phyloP scores from a whole-genome alignment of 30 jellyfish, hydroid and myxozoan genomes.

The Hydra vulgaris region DNA sequence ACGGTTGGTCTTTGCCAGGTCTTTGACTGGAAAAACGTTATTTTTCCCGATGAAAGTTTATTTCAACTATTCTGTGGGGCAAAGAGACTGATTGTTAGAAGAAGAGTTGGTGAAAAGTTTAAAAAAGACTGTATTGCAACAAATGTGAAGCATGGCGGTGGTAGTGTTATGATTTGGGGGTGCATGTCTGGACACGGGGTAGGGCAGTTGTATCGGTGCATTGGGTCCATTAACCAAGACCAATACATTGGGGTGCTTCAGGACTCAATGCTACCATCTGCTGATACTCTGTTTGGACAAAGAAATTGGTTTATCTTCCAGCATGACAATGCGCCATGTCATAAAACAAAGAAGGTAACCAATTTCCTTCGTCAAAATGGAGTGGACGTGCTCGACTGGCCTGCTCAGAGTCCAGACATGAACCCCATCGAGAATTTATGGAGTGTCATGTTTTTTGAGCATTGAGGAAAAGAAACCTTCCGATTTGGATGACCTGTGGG shows the following conservation, averaged over 20 bases:
- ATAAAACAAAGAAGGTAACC: constrained; percentile 22
- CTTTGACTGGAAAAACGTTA: constrained; percentile 30
- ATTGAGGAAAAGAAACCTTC: background rate
- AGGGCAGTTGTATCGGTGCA: constrained; percentile 18
- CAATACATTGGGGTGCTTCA: background rate
- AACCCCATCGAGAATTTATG: constrained; percentile 37
- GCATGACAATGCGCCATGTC: constrained; percentile 50
- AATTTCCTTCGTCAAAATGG: background rate
- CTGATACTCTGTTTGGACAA: background rate
- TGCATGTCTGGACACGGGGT: background rate
- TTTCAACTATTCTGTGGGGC: constrained; percentile 28
- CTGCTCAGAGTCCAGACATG: constrained; percentile 37
- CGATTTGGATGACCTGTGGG: background rate
- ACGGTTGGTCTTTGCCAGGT: background rate
- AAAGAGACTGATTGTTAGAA: constrained; percentile 27
- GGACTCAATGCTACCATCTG: background rate
- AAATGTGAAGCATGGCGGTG: constrained; percentile 42
- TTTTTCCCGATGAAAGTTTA: constrained; percentile 36
- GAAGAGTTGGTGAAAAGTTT: constrained; percentile 31
- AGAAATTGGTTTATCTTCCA: constrained; percentile 14
- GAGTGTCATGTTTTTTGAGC: background rate
- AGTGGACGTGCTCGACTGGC: constrained; percentile 5
- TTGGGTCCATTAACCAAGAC: background rate
- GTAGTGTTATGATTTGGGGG: constrained; percentile 19
- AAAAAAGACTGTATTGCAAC: constrained; percentile 22